Evolutionary conservation across 2,113 vertebrate species (phyloP).

Genomic region (Macaca fascicularis): T2T-MFA8v1.1 NC_088387.1:38628001-38628500

Average conservation of each 20-base stretch:
- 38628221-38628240: background rate
- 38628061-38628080: background rate
- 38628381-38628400: background rate
- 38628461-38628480: background rate
- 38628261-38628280: background rate
- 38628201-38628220: background rate
- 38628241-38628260: background rate
- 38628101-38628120: background rate
- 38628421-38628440: background rate
- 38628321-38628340: background rate
- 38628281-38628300: background rate
- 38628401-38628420: fast-evolving
- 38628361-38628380: background rate
- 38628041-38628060: background rate
- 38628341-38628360: background rate
- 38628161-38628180: background rate
- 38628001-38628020: background rate
- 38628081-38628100: background rate
- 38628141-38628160: background rate
- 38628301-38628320: background rate
- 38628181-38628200: background rate
- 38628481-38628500: background rate
- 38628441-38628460: background rate
- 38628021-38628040: background rate
- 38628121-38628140: background rate